A percentile compares a stretch with the other conserved stretches of the same genome.
Conservation (phyloP, 2,797 vertebrate genomes). For the Manis crassicaudata region DNA sequence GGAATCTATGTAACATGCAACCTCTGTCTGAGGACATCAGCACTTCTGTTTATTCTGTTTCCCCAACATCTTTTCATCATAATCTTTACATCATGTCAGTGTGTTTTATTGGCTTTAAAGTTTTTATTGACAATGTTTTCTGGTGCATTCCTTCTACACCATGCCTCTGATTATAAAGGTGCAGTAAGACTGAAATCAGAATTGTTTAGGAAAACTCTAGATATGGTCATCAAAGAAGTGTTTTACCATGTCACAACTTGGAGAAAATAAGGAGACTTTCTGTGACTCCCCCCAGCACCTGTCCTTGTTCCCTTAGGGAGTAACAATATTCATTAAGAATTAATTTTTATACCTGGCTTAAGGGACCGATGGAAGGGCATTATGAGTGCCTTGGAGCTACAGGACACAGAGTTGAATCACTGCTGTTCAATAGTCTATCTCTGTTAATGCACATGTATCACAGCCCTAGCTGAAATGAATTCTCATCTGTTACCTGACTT, state of each 20-base stretch:
- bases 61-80: neutral
- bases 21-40: neutral
- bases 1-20: neutral
- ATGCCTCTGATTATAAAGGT: neutral
- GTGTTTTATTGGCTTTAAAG: neutral
- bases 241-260: neutral
- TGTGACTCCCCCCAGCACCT: neutral
- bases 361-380: neutral
- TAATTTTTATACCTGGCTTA: neutral
- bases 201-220: neutral
- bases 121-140: neutral
- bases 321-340: slow-evolving; percentile 23
- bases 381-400: neutral
- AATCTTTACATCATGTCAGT: neutral
- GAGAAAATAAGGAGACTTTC: neutral
- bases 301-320: neutral
- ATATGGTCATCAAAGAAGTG: neutral
- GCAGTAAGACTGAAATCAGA: neutral
- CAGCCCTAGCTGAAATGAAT: neutral
- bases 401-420: neutral
- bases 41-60: neutral
- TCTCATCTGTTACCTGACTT: neutral
- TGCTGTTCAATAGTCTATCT: neutral
- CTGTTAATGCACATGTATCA: neutral
- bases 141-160: neutral